Conservation (phyloP, 2,113 vertebrate genomes). For the Phylloscopus trochiloides region DNA sequence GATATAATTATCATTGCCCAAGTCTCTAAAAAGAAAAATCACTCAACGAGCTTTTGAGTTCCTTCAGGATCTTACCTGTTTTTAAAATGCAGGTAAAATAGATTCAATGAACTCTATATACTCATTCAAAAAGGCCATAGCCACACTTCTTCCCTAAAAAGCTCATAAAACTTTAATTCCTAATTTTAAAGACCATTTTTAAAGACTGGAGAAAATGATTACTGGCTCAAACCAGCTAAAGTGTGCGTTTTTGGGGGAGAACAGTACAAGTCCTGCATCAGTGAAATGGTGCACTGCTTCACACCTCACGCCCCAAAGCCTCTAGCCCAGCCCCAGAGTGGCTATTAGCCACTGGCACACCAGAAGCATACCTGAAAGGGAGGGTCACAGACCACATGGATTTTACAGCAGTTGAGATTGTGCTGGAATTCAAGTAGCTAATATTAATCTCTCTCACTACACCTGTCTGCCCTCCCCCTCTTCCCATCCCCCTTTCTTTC, state of each 20-base stretch:
- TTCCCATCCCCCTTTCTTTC: rapidly evolving
- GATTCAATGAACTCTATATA: neutral
- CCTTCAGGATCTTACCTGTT: neutral
- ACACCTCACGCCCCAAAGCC: rapidly evolving
- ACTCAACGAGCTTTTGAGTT: neutral
- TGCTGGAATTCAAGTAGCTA: neutral
- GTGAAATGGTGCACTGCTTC: neutral
- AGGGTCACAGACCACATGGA: neutral
- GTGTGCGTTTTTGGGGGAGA: no score
- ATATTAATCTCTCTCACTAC: neutral
- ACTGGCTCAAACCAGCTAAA: neutral
- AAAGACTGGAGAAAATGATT: neutral
- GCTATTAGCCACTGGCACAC: no score
- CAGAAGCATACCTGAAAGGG: no score
- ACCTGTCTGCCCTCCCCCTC: neutral
- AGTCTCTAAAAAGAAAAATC: neutral
- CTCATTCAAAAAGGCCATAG: neutral
- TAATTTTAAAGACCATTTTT: neutral
- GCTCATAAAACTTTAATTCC: neutral
- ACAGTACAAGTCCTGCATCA: neutral
- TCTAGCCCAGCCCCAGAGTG: neutral
- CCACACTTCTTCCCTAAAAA: neutral
- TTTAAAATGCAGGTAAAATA: neutral
- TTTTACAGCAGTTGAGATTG: neutral
- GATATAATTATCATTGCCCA: neutral